Percentiles rank a stretch among this genome's conserved stretches.
phyloP scores from a whole-genome alignment of 1,140 invertebrate species.

The Heterodera carotae region DNA sequence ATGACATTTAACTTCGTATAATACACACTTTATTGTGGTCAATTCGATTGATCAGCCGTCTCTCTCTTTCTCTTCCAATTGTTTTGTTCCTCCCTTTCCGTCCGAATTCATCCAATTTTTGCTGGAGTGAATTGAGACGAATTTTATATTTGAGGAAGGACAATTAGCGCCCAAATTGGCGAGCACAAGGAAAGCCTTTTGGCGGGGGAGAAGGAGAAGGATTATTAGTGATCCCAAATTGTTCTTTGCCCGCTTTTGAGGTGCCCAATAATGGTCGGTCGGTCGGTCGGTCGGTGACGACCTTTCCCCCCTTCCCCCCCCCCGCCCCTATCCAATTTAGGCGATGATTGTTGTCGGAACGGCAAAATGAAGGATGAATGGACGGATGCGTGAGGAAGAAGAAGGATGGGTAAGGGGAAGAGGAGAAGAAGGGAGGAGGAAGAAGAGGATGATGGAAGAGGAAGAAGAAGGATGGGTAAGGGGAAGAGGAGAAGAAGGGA shows the following conservation, averaged over 20 bases:
- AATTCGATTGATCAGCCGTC: too few species aligned
- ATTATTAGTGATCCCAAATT: slow-evolving; percentile 7
- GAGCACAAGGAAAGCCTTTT: neutral
- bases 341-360: neutral
- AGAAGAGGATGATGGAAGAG: neutral
- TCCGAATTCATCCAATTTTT: neutral
- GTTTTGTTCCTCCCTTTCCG: too few species aligned
- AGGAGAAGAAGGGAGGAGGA: neutral
- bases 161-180: slow-evolving; percentile 8
- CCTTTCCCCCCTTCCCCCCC: neutral
- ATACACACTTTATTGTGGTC: too few species aligned
- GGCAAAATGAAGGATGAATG: neutral
- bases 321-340: neutral
- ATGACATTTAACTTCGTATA: too few species aligned
- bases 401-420: neutral
- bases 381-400: neutral
- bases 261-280: slow-evolving; percentile 7
- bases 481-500: neutral
- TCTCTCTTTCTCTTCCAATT: too few species aligned
- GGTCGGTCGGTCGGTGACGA: slow-evolving; percentile 4
- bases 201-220: neutral
- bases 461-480: neutral
- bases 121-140: neutral
- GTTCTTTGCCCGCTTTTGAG: neutral
- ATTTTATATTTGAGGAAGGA: slow-evolving; percentile 10